A percentile compares a stretch with the other conserved stretches of the same genome.
Conservation (phyloP, 2,888 invertebrate species). For the Aricia artaxerxes region DNA sequence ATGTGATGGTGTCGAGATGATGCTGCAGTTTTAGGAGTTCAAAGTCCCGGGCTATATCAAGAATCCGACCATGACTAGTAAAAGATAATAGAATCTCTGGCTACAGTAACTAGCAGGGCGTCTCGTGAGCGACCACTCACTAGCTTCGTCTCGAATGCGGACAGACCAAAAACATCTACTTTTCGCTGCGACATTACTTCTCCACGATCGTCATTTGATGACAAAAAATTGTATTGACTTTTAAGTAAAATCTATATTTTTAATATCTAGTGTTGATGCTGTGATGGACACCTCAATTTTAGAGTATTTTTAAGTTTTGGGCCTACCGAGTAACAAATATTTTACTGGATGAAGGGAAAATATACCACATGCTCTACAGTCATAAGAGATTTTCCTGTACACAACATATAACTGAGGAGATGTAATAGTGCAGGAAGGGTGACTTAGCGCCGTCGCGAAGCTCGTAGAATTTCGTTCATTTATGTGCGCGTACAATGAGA, state of each 20-base stretch:
- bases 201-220: background rate
- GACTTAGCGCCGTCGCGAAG: background rate
- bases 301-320: background rate
- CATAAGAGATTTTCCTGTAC: background rate
- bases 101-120: background rate
- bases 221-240: background rate
- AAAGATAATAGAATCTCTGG: background rate
- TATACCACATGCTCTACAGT: background rate
- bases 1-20: too few relatives aligned
- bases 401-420: background rate
- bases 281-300: background rate
- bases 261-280: background rate
- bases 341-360: background rate
- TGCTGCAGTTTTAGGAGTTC: too few relatives aligned
- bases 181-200: background rate
- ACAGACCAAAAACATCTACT: conserved; percentile 4
- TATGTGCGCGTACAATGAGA: too few relatives aligned
- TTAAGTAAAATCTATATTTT: conserved; percentile 9
- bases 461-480: background rate
- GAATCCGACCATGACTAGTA: background rate
- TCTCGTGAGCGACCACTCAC: background rate
- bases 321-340: background rate
- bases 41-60: background rate
- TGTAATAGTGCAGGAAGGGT: conserved; percentile 1
- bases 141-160: background rate